Conservation (phyloP, 2,797 vertebrate genomes). For the Enteromius anoplus region DNA sequence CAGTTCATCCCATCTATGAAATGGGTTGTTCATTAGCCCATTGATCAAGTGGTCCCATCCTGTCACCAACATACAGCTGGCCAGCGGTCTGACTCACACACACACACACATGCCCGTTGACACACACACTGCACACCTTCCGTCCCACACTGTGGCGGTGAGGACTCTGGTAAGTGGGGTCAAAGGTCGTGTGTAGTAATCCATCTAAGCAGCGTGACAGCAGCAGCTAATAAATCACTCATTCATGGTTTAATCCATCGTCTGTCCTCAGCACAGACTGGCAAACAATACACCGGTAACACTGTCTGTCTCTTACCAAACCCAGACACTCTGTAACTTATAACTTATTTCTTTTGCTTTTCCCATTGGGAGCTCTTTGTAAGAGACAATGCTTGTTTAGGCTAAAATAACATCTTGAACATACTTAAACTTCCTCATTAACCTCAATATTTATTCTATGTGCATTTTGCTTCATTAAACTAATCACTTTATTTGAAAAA, state of each 20-base stretch:
- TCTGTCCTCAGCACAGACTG: constrained; percentile 75
- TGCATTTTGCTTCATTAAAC: neutral
- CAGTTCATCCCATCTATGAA: constrained; percentile 80
- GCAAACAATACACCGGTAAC: constrained; percentile 75
- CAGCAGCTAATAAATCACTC: constrained; percentile 88
- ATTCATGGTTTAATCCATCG: constrained; percentile 87
- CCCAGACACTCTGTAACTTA: constrained; percentile 10
- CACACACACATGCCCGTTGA: constrained; percentile 50
- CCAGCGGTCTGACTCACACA: constrained; percentile 67
- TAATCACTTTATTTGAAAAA: neutral
- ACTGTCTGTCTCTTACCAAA: constrained; percentile 49
- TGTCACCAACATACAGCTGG: constrained; percentile 84
- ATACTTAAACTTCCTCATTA: neutral
- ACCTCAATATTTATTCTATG: neutral
- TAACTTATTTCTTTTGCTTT: constrained; percentile 1
- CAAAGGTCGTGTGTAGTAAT: constrained; percentile 84
- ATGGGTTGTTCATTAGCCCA: constrained; percentile 83
- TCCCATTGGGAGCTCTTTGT: neutral
- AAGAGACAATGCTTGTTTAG: neutral
- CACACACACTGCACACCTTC: constrained; percentile 59
- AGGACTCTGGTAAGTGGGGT: constrained; percentile 81
- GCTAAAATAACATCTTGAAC: neutral
- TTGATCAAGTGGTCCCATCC: constrained; percentile 84
- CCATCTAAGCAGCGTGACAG: constrained; percentile 85
- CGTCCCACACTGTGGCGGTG: constrained; percentile 70